Conservation (phyloP, 1,140 invertebrate species). For the Meloidogyne chitwoodi region DNA sequence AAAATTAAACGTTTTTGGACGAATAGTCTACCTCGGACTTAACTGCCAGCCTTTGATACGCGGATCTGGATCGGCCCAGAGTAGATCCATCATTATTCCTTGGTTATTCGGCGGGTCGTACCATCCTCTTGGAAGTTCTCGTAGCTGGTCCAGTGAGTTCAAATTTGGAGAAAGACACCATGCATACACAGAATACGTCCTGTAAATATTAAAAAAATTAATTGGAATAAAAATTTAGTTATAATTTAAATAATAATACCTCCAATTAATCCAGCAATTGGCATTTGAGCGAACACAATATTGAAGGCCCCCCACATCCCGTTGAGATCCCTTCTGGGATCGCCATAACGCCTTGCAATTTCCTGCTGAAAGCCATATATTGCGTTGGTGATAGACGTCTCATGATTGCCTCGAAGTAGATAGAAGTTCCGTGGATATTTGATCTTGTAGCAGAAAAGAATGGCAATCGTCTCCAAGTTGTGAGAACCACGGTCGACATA, state of each 20-base stretch:
- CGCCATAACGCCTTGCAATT: constrained; percentile 11
- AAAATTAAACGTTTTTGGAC: neutral
- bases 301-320: constrained; percentile 57
- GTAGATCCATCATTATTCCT: neutral
- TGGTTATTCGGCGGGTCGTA: constrained; percentile 2
- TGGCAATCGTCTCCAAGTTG: neutral
- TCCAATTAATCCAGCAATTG: constrained; percentile 74
- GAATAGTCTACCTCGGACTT: neutral
- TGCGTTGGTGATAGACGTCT: constrained; percentile 68
- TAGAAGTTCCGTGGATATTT: constrained; percentile 17
- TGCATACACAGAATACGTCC: constrained; percentile 65
- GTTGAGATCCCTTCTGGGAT: neutral
- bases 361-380: constrained; percentile 24
- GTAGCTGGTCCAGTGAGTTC: constrained; percentile 3
- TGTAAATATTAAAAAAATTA: neutral
- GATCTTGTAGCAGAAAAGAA: constrained; percentile 12
- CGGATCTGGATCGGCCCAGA: constrained; percentile 24
- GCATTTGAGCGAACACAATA: constrained; percentile 59
- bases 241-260: constrained; percentile 68
- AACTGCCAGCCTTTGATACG: neutral
- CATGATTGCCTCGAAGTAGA: constrained; percentile 67
- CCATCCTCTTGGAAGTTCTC: neutral
- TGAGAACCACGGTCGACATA: constrained; percentile 18
- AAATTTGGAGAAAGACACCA: constrained; percentile 76
- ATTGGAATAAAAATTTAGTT: neutral